Conservation (phyloP, 1,140 invertebrate genomes). For the Arctopsyche grandis region DNA sequence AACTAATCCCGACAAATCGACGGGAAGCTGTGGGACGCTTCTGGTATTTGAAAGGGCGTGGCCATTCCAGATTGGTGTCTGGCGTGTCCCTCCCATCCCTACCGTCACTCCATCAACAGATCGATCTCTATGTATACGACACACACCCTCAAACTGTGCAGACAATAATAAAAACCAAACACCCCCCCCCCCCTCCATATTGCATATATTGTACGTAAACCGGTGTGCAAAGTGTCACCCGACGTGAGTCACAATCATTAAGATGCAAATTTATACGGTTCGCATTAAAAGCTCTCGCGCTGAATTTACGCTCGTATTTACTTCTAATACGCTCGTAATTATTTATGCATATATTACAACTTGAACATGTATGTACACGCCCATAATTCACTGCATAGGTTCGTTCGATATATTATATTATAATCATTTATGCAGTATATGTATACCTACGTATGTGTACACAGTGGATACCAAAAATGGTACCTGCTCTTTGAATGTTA, state of each 20-base stretch:
- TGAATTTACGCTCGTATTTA: slow-evolving; percentile 27
- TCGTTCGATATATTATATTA: no score
- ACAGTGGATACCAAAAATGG: no score
- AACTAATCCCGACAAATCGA: slow-evolving; percentile 11
- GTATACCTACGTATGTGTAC: no score
- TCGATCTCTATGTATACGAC: not conserved
- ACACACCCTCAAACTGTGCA: not conserved
- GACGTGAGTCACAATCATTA: slow-evolving; percentile 18
- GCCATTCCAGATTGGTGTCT: slow-evolving; percentile 21
- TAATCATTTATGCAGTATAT: no score
- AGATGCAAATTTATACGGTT: slow-evolving; percentile 14
- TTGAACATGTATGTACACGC: not conserved
- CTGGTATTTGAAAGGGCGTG: not conserved
- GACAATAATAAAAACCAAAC: not conserved
- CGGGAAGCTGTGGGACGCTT: slow-evolving; percentile 1
- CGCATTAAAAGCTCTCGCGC: slow-evolving; percentile 18
- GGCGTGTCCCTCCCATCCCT: not conserved
- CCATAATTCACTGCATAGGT: not conserved
- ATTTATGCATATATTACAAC: slow-evolving; percentile 17
- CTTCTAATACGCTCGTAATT: slow-evolving; percentile 6
- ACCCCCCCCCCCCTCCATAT: no score
- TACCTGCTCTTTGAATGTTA: no score
- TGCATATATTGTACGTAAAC: not conserved
- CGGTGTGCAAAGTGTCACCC: not conserved
- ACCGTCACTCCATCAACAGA: slow-evolving; percentile 21